A percentile compares a stretch with the other conserved stretches of the same genome.
These are phyloP conservation scores for Drosophila pachea DNA, from an alignment of 1,140 invertebrate species.

Conservation along the genomic window DNA sequence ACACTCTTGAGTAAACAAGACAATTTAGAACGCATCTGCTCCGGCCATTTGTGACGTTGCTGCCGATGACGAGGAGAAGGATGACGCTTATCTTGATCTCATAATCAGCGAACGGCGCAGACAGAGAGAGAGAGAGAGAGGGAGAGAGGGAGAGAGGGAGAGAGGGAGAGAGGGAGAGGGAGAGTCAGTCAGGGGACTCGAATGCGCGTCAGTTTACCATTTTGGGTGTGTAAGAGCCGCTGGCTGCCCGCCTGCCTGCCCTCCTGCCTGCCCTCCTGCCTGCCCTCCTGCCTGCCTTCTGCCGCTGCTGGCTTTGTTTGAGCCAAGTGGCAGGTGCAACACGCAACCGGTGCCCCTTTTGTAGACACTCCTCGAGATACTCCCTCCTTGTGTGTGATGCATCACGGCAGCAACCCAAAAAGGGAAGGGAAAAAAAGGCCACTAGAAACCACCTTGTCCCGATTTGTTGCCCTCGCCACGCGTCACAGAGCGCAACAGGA, in stretches of 20 bases:
- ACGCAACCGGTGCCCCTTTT: slow-evolving; percentile 38
- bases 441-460: slow-evolving; percentile 43
- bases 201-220: slow-evolving; percentile 38
- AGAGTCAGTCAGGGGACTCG: slow-evolving; percentile 2
- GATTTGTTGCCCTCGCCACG: slow-evolving; percentile 62
- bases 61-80: slow-evolving; percentile 24
- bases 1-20: neutral
- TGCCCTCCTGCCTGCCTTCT: too few species aligned
- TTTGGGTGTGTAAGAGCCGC: slow-evolving; percentile 18
- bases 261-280: neutral
- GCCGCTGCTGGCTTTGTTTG: slow-evolving; percentile 30
- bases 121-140: neutral
- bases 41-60: slow-evolving; percentile 23
- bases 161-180: neutral
- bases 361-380: slow-evolving; percentile 35
- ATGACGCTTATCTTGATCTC: slow-evolving; percentile 65
- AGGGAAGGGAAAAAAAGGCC: neutral
- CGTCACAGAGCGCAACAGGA: slow-evolving; percentile 38
- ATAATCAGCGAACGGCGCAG: slow-evolving; percentile 42
- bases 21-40: slow-evolving; percentile 58
- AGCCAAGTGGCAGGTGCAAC: slow-evolving; percentile 50
- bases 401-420: slow-evolving; percentile 10
- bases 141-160: slow-evolving; percentile 5
- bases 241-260: neutral
- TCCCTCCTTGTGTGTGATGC: slow-evolving; percentile 12